phyloP scores from a whole-genome alignment of 2,888 invertebrate genomes.

The Ganaspis brasiliensis region DNA sequence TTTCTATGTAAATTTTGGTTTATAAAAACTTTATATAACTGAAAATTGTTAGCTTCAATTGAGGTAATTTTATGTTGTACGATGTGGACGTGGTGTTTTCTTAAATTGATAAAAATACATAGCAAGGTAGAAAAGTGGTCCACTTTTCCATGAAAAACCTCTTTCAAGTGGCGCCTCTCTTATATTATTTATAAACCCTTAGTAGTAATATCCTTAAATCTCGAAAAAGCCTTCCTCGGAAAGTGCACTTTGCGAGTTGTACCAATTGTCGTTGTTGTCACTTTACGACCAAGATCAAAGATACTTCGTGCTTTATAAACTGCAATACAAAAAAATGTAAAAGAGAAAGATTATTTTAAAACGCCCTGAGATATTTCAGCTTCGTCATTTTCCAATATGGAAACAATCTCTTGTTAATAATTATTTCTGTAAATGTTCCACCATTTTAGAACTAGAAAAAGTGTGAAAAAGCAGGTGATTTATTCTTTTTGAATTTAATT shows the following conservation, averaged over 20 bases:
- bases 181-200: conserved; percentile 1
- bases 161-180: not conserved
- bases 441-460: no score
- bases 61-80: no score
- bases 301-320: not conserved
- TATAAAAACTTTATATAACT: no score
- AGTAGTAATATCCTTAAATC: conserved; percentile 26
- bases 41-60: no score
- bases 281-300: not conserved
- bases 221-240: not conserved
- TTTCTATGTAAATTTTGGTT: no score
- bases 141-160: not conserved
- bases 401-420: not conserved
- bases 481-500: no score
- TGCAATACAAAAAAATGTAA: not conserved
- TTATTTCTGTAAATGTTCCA: no score
- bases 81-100: not conserved
- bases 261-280: conserved; percentile 5
- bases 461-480: no score
- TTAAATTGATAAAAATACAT: not conserved
- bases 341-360: no score
- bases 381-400: not conserved
- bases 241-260: conserved; percentile 21
- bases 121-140: not conserved
- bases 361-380: not conserved